These are phyloP conservation scores for Neoaliturus tenellus DNA, from an alignment of 2,888 invertebrate genomes.

Conservation along the genomic window DNA sequence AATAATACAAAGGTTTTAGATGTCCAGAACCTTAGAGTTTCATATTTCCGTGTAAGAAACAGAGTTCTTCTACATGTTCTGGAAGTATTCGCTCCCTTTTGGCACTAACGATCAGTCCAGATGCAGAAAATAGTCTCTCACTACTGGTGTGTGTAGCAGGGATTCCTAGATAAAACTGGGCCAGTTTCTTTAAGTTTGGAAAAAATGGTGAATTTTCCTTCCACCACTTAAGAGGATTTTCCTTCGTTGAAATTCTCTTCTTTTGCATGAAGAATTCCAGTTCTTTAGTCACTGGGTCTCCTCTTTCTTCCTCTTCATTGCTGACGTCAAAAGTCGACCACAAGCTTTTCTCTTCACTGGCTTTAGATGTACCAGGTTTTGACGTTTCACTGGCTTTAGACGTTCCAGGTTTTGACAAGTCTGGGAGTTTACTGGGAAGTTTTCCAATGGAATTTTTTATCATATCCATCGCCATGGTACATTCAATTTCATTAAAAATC, in stretches of 20 bases:
- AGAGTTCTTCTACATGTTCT: slow-evolving; percentile 4
- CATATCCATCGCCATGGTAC: neutral
- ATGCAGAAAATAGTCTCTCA: slow-evolving; percentile 2
- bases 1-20: too few species aligned
- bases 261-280: neutral
- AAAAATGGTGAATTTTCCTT: neutral
- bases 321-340: neutral
- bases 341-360: neutral
- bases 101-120: neutral
- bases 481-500: neutral
- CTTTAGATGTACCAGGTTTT: too few species aligned
- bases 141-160: neutral
- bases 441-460: neutral
- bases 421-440: neutral
- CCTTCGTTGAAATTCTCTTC: neutral
- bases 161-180: neutral
- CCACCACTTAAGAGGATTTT: slow-evolving; percentile 14
- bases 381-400: too few species aligned
- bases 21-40: too few species aligned
- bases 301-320: neutral
- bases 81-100: neutral
- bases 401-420: neutral
- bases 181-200: neutral
- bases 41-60: neutral
- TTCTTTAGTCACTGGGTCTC: neutral